Evolutionary conservation across 2,113 vertebrate genomes (phyloP).

Genomic region (Sprattus sprattus): DNA sequence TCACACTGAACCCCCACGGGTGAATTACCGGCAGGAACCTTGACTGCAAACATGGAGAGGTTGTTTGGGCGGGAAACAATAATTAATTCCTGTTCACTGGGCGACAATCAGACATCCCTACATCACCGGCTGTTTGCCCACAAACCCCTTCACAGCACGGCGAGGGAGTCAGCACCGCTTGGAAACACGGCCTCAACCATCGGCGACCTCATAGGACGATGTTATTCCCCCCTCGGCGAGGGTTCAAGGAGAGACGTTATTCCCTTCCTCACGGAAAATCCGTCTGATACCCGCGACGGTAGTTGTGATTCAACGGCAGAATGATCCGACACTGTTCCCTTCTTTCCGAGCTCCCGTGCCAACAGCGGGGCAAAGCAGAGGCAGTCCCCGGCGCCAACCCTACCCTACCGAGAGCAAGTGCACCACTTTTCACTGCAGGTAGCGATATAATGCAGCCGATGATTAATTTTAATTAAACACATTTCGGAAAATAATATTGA

Average conservation of each 20-base stretch:
- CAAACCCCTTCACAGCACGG: neutral
- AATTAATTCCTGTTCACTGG: slow-evolving; percentile 1
- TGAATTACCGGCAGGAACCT: neutral
- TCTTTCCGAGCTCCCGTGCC: slow-evolving; percentile 44
- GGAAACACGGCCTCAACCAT: neutral
- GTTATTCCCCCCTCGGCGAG: neutral
- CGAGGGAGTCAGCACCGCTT: neutral
- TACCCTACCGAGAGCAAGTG: slow-evolving; percentile 55
- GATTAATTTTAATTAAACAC: slow-evolving; percentile 77
- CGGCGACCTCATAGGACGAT: neutral
- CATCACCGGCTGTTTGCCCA: neutral
- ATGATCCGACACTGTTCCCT: too few species aligned
- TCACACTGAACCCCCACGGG: neutral
- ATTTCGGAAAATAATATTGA: slow-evolving; percentile 72
- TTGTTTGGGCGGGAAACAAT: neutral
- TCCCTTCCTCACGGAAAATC: too few species aligned
- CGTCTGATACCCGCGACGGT: too few species aligned
- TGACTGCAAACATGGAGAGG: neutral
- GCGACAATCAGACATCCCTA: neutral
- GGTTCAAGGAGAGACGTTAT: too few species aligned
- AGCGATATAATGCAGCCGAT: slow-evolving; percentile 74
- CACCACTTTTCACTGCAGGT: slow-evolving; percentile 74
- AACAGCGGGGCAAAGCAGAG: slow-evolving; percentile 30
- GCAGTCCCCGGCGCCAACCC: slow-evolving; percentile 32
- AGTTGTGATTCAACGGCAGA: too few species aligned